Conservation (phyloP, 2,888 invertebrate genomes). For the Aelia acuminata region DNA sequence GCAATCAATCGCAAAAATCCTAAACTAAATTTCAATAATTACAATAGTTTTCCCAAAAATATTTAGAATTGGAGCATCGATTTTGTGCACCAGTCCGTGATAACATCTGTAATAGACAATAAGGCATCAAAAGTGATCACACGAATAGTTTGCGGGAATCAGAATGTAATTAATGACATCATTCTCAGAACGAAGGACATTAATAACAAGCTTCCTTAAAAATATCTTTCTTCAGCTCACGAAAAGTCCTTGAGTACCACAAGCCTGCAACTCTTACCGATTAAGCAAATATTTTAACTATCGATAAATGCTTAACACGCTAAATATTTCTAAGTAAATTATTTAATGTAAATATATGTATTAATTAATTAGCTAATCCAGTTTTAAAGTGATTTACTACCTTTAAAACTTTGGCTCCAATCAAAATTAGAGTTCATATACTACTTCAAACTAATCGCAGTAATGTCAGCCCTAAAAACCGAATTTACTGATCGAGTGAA, state of each 20-base stretch:
- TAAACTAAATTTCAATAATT: no score
- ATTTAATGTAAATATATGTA: not conserved
- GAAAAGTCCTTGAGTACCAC: not conserved
- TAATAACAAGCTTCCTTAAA: conserved; percentile 1
- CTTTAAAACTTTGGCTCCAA: no score
- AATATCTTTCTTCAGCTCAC: not conserved
- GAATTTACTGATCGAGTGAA: not conserved
- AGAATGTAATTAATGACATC: not conserved
- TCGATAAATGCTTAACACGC: not conserved
- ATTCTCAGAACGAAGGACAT: not conserved
- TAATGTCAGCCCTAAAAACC: not conserved
- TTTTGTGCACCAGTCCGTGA: no score
- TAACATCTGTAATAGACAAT: not conserved
- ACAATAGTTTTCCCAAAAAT: no score
- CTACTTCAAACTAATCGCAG: not conserved
- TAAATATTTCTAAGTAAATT: no score
- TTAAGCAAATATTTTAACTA: not conserved
- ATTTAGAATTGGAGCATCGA: no score
- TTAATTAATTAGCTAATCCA: no score
- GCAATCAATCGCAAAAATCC: no score
- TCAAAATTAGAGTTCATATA: no score
- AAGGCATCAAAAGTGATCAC: not conserved
- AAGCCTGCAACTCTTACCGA: not conserved
- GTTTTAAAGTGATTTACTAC: no score
- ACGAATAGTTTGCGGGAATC: not conserved